phyloP scores from a whole-genome alignment of 2,888 invertebrate species.

The Drosophila mimetica region DNA sequence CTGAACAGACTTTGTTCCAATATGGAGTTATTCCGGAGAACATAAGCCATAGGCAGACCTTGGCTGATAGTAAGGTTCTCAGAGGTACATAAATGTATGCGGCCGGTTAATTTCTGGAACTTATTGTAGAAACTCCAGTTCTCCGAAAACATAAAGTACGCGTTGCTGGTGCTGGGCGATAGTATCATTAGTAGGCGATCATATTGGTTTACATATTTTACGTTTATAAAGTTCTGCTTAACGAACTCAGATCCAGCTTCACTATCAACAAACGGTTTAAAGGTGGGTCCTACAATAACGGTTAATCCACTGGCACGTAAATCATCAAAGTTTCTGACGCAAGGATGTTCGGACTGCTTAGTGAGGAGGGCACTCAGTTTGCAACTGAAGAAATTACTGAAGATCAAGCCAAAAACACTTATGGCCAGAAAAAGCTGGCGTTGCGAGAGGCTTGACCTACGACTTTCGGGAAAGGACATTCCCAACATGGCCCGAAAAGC shows the following conservation, averaged over 20 bases:
- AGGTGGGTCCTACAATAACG: background rate
- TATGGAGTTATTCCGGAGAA: too few species aligned
- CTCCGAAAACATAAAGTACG: background rate
- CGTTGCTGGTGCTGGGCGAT: background rate
- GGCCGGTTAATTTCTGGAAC: too few species aligned
- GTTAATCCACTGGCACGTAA: conserved; percentile 12
- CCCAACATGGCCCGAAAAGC: conserved; percentile 35
- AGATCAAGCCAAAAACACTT: conserved; percentile 40
- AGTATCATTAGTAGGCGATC: background rate
- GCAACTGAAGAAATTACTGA: conserved; percentile 31
- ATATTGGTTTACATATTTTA: background rate
- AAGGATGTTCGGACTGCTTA: conserved; percentile 8
- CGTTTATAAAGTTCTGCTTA: background rate
- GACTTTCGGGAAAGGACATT: conserved; percentile 17
- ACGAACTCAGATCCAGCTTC: background rate
- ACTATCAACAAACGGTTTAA: background rate
- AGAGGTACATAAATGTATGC: too few species aligned
- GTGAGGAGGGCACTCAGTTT: conserved; percentile 43
- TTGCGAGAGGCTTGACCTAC: conserved; percentile 1
- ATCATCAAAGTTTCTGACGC: conserved; percentile 28
- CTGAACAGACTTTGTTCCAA: too few species aligned
- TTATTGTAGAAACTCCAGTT: too few species aligned
- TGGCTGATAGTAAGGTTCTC: too few species aligned
- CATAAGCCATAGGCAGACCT: too few species aligned
- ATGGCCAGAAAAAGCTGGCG: conserved; percentile 32